These are phyloP conservation scores for Schizopygopsis malacanthus DNA, from an alignment of 2,797 vertebrate genomes.

Conservation along the genomic window DNA sequence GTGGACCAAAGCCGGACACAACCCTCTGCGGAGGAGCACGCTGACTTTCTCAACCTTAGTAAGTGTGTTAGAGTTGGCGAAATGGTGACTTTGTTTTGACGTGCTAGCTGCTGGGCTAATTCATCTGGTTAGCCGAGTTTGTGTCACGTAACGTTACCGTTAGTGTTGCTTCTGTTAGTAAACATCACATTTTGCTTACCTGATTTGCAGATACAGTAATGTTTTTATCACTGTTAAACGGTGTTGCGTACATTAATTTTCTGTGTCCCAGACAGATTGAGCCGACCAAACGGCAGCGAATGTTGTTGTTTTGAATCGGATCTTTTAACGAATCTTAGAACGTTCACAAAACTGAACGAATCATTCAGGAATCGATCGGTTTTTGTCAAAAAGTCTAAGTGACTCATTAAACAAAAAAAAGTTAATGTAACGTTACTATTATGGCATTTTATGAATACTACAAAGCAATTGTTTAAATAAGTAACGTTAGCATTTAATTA, in stretches of 20 bases:
- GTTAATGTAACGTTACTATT: not conserved
- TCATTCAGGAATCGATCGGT: not conserved
- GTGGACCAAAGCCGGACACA: conserved; percentile 70
- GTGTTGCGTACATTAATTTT: not conserved
- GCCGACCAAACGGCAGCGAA: not conserved
- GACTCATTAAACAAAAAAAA: not conserved
- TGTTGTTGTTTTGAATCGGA: not conserved
- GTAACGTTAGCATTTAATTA: not conserved
- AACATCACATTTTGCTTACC: not conserved
- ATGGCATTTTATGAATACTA: not conserved
- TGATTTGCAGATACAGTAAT: not conserved
- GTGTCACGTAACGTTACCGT: too few species aligned
- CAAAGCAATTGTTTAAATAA: not conserved
- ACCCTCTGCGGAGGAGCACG: conserved; percentile 58
- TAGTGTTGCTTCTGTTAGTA: not conserved
- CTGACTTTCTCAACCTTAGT: conserved; percentile 68
- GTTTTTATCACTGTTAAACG: not conserved
- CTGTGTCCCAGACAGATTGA: not conserved
- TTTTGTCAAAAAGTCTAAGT: not conserved
- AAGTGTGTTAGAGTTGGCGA: conserved; percentile 28
- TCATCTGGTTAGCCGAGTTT: conserved; percentile 10
- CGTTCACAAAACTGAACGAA: not conserved
- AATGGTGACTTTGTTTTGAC: not conserved
- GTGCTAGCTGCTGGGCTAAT: conserved; percentile 24
- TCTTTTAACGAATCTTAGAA: not conserved